Evolutionary conservation across 2,888 invertebrate species (phyloP).

Genomic region (Furcula furcula): DNA sequence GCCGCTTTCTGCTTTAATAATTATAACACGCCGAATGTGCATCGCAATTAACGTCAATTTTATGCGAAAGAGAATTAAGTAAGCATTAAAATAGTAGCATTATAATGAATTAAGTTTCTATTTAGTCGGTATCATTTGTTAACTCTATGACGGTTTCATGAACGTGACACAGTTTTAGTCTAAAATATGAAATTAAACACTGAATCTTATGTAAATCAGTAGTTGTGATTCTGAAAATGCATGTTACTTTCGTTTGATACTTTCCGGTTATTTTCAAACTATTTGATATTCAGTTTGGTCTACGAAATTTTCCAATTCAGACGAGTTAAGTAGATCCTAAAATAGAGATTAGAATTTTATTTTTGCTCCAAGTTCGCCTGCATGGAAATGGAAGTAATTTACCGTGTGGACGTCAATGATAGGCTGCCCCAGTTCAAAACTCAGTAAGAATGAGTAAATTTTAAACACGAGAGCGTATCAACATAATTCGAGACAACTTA

Average conservation of each 20-base stretch:
- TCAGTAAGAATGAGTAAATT: no score
- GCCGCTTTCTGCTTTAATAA: conserved; percentile 67
- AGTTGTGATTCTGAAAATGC: conserved; percentile 13
- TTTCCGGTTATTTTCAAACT: conserved; percentile 11
- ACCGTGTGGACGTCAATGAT: no score
- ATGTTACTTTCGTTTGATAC: conserved; percentile 13
- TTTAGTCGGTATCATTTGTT: conserved; percentile 24
- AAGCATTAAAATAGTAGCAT: conserved; percentile 38
- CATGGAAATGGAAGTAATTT: no score
- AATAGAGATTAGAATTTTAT: no score
- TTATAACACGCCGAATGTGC: conserved; percentile 38
- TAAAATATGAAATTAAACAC: conserved; percentile 13
- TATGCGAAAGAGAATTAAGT: conserved; percentile 50
- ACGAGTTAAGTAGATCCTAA: no score
- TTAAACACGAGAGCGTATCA: no score
- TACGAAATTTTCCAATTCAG: no score
- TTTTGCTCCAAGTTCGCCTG: no score
- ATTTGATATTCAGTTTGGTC: no score
- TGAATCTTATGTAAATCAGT: conserved; percentile 13
- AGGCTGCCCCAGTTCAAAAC: no score
- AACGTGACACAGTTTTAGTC: conserved; percentile 27
- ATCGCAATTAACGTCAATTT: conserved; percentile 55
- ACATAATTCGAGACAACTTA: no score
- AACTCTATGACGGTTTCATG: conserved; percentile 22
- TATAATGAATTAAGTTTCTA: conserved; percentile 43